Evolutionary conservation across 2,113 vertebrate species (phyloP).

Genomic region (Pampusana beccarii): DNA sequence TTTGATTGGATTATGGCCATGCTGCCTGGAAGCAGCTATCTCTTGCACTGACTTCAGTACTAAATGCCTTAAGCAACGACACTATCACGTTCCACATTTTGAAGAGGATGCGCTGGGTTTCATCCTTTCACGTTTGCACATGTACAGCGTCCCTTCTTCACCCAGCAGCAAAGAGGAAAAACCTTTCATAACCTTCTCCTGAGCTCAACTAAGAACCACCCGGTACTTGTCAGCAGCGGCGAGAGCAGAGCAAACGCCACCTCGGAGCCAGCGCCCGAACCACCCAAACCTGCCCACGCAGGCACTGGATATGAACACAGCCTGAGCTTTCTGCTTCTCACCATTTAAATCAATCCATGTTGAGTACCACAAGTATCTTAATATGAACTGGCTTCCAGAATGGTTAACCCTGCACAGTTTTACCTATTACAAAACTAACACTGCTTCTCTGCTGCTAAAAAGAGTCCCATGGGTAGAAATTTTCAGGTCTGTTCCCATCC

Average conservation of each 20-base stretch:
- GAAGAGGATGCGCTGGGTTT: background rate
- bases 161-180: background rate
- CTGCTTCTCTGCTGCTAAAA: background rate
- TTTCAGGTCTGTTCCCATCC: background rate
- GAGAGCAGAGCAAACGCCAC: background rate
- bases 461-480: background rate
- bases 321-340: background rate
- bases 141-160: background rate
- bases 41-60: background rate
- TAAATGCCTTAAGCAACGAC: background rate
- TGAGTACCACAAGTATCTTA: background rate
- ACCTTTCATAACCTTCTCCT: background rate
- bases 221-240: background rate
- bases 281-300: fast-evolving
- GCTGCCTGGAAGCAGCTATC: background rate
- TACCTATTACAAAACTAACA: background rate
- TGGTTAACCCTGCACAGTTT: background rate
- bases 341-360: background rate
- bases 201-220: background rate
- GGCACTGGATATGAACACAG: fast-evolving
- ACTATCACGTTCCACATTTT: background rate
- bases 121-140: background rate
- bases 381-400: background rate
- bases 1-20: constrained; percentile 32
- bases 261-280: background rate